These are phyloP conservation scores for Macrostomum lignano DNA, from an alignment of 1,140 invertebrate genomes.

Conservation along the genomic window DNA sequence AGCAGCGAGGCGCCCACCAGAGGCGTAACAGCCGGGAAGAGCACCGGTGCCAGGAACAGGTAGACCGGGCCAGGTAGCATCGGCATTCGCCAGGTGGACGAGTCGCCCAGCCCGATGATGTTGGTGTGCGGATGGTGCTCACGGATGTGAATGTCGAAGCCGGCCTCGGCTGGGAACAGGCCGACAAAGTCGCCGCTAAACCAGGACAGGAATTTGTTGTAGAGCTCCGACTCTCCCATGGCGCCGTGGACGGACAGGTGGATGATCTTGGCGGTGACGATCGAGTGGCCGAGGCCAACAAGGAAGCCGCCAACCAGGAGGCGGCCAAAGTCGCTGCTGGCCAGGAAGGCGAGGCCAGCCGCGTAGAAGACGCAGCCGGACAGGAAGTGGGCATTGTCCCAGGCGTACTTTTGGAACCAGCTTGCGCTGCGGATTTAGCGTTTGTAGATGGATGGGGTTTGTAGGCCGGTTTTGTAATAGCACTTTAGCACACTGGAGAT, in stretches of 20 bases:
- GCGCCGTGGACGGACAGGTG: constrained; percentile 13
- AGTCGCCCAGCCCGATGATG: constrained; percentile 20
- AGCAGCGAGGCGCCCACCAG: constrained; percentile 11
- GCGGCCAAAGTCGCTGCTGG: no score
- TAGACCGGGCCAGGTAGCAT: constrained; percentile 14
- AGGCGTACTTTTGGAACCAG: no score
- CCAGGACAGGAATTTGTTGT: constrained; percentile 9
- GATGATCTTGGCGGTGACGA: constrained; percentile 11
- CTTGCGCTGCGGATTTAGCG: no score
- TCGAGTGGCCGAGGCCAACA: no score
- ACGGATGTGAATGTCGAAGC: constrained; percentile 15
- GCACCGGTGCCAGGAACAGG: constrained; percentile 17
- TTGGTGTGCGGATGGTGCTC: constrained; percentile 21
- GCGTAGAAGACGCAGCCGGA: no score
- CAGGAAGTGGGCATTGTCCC: no score
- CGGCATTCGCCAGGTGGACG: constrained; percentile 17
- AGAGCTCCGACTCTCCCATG: constrained; percentile 8
- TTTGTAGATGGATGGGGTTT: no score
- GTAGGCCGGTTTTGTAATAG: no score
- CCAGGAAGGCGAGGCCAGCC: no score
- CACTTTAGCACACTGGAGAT: no score
- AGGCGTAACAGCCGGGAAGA: constrained; percentile 13
- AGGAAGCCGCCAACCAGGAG: no score
- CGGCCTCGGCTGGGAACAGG: constrained; percentile 13
- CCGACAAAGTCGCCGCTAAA: constrained; percentile 15